Evolutionary conservation across 53 echinoderm and acorn worm species (phyloP).

Genomic region (Apostichopus leukothele): DNA sequence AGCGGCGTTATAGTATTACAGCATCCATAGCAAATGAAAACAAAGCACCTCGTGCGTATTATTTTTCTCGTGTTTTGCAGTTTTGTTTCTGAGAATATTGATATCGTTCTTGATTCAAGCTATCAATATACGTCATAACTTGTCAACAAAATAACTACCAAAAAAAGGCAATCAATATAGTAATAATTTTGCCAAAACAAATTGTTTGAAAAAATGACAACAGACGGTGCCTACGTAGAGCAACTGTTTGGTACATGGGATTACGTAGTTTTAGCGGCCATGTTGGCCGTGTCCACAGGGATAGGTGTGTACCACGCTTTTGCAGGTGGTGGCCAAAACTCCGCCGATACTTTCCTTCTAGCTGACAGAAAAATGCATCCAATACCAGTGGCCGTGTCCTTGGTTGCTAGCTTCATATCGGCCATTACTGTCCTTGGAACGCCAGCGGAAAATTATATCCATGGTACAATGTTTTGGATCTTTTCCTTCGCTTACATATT

Average conservation of each 20-base stretch:
- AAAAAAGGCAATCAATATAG: no score
- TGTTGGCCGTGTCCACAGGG: slow-evolving; percentile 64
- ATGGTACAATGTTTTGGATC: slow-evolving; percentile 77
- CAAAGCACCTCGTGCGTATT: no score
- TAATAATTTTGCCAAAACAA: no score
- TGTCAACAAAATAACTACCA: no score
- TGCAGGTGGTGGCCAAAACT: slow-evolving; percentile 75
- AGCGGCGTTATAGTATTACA: no score
- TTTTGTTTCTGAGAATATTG: no score
- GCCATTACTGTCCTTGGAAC: slow-evolving; percentile 91
- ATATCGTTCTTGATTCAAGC: no score
- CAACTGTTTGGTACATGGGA: slow-evolving; percentile 59
- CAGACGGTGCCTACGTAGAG: background rate
- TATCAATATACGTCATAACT: no score
- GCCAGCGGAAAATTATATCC: slow-evolving; percentile 78
- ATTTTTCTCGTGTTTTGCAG: no score
- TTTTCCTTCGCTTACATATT: slow-evolving; percentile 65
- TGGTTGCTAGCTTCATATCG: slow-evolving; percentile 90
- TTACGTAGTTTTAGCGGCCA: slow-evolving; percentile 68
- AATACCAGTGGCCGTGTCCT: slow-evolving; percentile 77
- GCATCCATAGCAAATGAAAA: no score
- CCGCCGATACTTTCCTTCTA: slow-evolving; percentile 77
- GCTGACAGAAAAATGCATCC: slow-evolving; percentile 85
- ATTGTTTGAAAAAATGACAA: background rate
- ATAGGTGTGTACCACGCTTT: slow-evolving; percentile 84